Base-by-base conservation (phyloP, 2,113 vertebrate genomes). In the Callionymus lyra region DNA sequence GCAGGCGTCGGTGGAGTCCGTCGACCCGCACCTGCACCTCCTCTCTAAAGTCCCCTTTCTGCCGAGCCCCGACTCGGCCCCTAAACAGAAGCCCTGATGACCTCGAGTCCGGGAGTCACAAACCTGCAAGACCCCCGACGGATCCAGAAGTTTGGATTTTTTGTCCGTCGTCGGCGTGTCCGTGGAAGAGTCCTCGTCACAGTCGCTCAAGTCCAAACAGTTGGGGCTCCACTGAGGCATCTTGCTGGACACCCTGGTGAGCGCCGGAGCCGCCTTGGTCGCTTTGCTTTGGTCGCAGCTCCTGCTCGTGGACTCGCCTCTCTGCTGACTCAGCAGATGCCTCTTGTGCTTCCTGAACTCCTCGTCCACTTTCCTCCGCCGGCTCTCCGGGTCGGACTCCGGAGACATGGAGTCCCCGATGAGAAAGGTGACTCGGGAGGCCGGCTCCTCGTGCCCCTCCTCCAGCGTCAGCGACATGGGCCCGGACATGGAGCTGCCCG, bases 341-440 rank as follows among this genome's bases (percentile, higher is more conserved):
- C 80, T 88, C 77, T 79, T 88, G 72, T 90, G 86, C 68, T 87
- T 89, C 13, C 60, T 79, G 14, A 93, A 84, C 50, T 91, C 88
- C 65, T 92, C 84, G 47, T 72, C 86, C 49, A 94, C 79, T 9
- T 77, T 88, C 63, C 84, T 86, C 41, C 88, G 84, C 15, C 90
- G 66, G 41, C 90, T 84, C 47, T 98, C 94, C 2, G 89, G 92
- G 82, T 99, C 96, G 1, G 95, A 97, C 16, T 98, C 96, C 0
- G 96, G 96, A 1, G 94, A 98, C 91, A 96, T 90, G 12, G 95
- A 97, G 65, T 94, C 93, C 2, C 96, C 96, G 9, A 99, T 99
- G 55, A 93, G 88, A 74, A 99, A 99, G 31, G 89, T 97, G 68
- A 99, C 96, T 70, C 93, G 98, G 12, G 86, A 77, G 31, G 89